Percentiles rank a stretch among this genome's conserved stretches.
Conservation (phyloP, 2,113 vertebrate species). For the Paratilapia polleni region DNA sequence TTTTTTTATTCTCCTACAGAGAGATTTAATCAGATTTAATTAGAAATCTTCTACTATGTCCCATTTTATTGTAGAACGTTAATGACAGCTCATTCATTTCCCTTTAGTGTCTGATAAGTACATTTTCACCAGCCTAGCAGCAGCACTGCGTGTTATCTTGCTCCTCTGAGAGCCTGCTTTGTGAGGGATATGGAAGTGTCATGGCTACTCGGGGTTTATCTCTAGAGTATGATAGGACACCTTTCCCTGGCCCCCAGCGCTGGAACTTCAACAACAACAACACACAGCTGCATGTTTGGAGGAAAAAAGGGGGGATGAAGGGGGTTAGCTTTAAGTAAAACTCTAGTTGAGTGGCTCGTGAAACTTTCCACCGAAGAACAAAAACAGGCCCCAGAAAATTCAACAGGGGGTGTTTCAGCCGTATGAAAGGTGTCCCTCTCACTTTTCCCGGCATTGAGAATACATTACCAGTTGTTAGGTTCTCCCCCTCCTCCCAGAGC, state of each 20-base stretch:
- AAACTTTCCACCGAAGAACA: conserved; percentile 54
- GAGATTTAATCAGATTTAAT: neutral
- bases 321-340: conserved; percentile 22
- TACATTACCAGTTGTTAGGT: conserved; percentile 78
- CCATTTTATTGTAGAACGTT: neutral
- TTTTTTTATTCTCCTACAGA: neutral
- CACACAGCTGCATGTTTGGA: conserved; percentile 13
- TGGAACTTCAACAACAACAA: conserved; percentile 38
- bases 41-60: neutral
- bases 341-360: conserved; percentile 36
- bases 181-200: conserved; percentile 75
- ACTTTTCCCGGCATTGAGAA: conserved; percentile 75
- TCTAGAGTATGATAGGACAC: conserved; percentile 63
- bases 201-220: conserved; percentile 76
- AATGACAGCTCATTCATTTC: conserved; percentile 46
- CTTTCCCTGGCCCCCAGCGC: conserved; percentile 43
- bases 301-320: neutral
- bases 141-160: conserved; percentile 59
- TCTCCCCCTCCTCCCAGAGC: conserved; percentile 73
- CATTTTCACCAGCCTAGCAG: conserved; percentile 14
- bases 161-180: conserved; percentile 60
- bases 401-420: conserved; percentile 60
- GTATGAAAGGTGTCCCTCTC: conserved; percentile 66
- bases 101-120: conserved; percentile 56
- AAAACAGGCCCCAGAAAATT: conserved; percentile 56